These are phyloP conservation scores for Lagopus muta DNA, from an alignment of 2,113 vertebrate genomes.

Conservation along the genomic window DNA sequence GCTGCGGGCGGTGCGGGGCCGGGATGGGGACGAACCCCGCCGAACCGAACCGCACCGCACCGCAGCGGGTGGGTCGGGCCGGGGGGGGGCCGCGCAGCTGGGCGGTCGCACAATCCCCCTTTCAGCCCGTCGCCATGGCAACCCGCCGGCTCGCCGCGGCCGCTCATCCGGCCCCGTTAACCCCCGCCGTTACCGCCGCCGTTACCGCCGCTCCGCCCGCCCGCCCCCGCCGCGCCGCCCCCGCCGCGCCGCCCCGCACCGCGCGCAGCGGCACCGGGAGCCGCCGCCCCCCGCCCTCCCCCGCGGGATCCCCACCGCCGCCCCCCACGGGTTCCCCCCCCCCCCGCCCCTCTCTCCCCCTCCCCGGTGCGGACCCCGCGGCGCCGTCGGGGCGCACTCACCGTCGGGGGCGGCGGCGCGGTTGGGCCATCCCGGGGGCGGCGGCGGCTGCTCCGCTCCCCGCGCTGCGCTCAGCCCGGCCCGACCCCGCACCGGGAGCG, in stretches of 20 bases:
- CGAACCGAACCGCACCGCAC: not conserved
- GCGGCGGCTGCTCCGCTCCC: conserved; percentile 37
- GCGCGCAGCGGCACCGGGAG: too few relatives aligned
- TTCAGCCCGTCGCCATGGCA: conserved; percentile 79
- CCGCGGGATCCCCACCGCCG: not conserved
- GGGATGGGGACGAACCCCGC: not conserved
- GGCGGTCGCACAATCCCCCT: conserved; percentile 76
- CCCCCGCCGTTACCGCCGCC: conserved; percentile 47
- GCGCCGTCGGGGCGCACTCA: not conserved
- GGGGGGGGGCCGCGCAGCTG: conserved; percentile 27
- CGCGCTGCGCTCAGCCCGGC: conserved; percentile 62
- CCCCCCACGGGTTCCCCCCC: too few relatives aligned
- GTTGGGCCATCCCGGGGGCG: not conserved
- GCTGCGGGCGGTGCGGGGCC: not conserved
- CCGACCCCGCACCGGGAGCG: conserved; percentile 69
- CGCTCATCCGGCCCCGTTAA: conserved; percentile 60
- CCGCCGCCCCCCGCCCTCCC: not conserved
- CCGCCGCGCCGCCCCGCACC: not conserved
- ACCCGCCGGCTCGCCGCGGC: conserved; percentile 72
- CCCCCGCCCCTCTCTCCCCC: conserved; percentile 6
- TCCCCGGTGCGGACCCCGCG: not conserved
- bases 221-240: conserved; percentile 7
- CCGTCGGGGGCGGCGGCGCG: not conserved
- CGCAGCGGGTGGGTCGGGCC: too few relatives aligned
- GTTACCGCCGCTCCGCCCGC: conserved; percentile 22